A percentile compares a stretch with the other conserved stretches of the same genome.
phyloP scores from a whole-genome alignment of 2,888 invertebrate genomes.

The Elysia crispata region DNA sequence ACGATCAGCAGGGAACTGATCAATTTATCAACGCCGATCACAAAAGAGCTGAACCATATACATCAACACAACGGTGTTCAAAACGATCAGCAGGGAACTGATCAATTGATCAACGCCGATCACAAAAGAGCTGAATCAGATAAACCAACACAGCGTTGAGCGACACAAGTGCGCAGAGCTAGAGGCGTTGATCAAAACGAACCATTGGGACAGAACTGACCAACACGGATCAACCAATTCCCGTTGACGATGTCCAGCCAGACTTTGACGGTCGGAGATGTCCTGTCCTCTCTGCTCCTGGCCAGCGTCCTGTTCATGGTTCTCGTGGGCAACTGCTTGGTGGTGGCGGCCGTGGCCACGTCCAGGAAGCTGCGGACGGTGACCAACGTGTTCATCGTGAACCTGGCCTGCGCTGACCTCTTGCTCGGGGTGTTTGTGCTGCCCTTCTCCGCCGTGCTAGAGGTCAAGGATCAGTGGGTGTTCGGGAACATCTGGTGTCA shows the following conservation, averaged over 20 bases:
- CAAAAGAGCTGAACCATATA: too few species aligned
- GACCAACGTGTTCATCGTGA: conserved; percentile 97
- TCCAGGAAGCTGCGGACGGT: conserved; percentile 92
- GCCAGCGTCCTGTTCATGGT: conserved; percentile 89
- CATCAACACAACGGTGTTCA: too few species aligned
- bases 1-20: too few species aligned
- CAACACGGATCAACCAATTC: too few species aligned
- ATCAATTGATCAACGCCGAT: too few species aligned
- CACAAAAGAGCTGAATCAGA: too few species aligned
- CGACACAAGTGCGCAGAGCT: too few species aligned
- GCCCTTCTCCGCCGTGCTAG: conserved; percentile 96
- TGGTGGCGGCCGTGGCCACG: conserved; percentile 93
- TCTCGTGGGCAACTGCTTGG: conserved; percentile 93
- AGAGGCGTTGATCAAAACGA: too few species aligned
- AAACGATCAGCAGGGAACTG: too few species aligned
- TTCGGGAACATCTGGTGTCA: conserved; percentile 97
- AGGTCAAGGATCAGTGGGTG: conserved; percentile 87
- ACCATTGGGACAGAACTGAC: too few species aligned
- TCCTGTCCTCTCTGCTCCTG: conserved; percentile 56
- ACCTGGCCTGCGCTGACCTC: conserved; percentile 95
- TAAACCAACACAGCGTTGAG: neutral
- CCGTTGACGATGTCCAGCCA: too few species aligned
- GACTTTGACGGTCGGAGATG: conserved; percentile 10
- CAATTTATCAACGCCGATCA: too few species aligned
- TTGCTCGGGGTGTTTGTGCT: conserved; percentile 96